Evolutionary conservation across 2,888 invertebrate species (phyloP).

Genomic region (Venusia cambrica): DNA sequence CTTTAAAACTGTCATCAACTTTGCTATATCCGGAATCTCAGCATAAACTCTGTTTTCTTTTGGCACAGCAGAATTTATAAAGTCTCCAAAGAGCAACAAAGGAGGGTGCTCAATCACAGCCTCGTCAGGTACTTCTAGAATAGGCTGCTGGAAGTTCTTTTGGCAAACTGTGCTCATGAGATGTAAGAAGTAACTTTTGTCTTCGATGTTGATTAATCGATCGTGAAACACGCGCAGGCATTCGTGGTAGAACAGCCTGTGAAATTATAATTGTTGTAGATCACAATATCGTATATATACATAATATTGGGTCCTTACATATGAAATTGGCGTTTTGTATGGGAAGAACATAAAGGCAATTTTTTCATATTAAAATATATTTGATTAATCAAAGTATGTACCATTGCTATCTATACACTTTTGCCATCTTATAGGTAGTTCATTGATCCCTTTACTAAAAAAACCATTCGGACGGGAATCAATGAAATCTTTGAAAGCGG

Average conservation of each 20-base stretch:
- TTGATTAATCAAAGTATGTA: too few species aligned
- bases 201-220: constrained; percentile 89
- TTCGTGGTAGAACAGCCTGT: constrained; percentile 94
- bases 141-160: constrained; percentile 82
- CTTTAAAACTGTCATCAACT: constrained; percentile 86
- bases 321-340: too few species aligned
- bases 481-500: too few species aligned
- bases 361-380: too few species aligned
- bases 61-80: constrained; percentile 87
- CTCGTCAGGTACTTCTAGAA: constrained; percentile 82
- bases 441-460: too few species aligned
- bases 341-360: too few species aligned
- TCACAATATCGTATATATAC: too few species aligned
- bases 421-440: too few species aligned
- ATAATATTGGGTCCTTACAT: too few species aligned
- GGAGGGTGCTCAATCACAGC: constrained; percentile 83
- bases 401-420: too few species aligned
- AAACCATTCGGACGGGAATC: too few species aligned
- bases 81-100: constrained; percentile 91
- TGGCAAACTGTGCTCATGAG: constrained; percentile 85
- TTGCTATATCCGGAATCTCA: constrained; percentile 88
- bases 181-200: constrained; percentile 89
- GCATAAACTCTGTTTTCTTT: constrained; percentile 89
- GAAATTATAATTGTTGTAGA: too few species aligned
- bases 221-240: constrained; percentile 95